phyloP scores from a whole-genome alignment of 2,888 invertebrate genomes.

The Megastigmus dorsalis region DNA sequence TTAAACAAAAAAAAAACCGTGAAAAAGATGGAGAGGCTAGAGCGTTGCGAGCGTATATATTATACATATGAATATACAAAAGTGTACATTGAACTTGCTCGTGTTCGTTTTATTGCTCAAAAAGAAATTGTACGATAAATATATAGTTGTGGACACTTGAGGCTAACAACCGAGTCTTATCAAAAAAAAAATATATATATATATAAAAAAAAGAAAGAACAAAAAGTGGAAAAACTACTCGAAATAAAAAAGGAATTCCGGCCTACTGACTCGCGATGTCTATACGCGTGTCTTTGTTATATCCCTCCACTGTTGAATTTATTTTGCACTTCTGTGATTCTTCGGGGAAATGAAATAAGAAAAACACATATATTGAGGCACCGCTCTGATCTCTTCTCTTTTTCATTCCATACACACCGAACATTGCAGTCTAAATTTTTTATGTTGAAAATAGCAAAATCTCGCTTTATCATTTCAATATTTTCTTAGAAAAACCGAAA shows the following conservation, averaged over 20 bases:
- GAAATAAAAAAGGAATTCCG: slow-evolving; percentile 27
- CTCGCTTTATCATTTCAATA: too few species aligned
- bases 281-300: slow-evolving; percentile 7
- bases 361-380: background rate
- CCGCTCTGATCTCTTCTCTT: slow-evolving; percentile 32
- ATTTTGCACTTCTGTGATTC: background rate
- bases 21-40: background rate
- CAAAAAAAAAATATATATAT: too few species aligned
- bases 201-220: too few species aligned
- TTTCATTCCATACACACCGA: background rate
- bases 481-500: too few species aligned
- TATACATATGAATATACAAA: slow-evolving; percentile 16
- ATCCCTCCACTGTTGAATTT: slow-evolving; percentile 21
- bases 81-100: slow-evolving; percentile 25
- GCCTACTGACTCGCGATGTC: slow-evolving; percentile 24
- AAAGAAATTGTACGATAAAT: slow-evolving; percentile 4
- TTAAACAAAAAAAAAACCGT: too few species aligned
- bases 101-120: slow-evolving; percentile 10
- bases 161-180: background rate
- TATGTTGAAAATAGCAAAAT: background rate
- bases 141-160: background rate
- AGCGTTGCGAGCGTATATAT: slow-evolving; percentile 6
- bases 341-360: background rate
- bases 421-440: background rate
- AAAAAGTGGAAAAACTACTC: background rate